Percentiles rank a stretch among this genome's conserved stretches.
Evolutionary conservation across 2,113 vertebrate species (phyloP).

Genomic region (Sebastes schlegelii): DNA sequence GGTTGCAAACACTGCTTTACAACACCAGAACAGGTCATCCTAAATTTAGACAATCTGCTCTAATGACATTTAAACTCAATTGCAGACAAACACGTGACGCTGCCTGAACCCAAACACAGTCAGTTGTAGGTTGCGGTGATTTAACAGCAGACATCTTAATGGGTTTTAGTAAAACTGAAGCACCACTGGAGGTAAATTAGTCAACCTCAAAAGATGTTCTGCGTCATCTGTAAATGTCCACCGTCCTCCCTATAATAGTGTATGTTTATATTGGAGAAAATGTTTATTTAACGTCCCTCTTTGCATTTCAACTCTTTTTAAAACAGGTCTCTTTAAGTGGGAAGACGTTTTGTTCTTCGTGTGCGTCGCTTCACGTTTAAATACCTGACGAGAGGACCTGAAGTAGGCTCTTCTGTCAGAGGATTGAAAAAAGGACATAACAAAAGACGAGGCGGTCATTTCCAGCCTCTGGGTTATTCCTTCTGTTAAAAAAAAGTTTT

Average conservation of each 20-base stretch:
- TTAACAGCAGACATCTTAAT: not conserved
- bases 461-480: not conserved
- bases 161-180: not conserved
- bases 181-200: not conserved
- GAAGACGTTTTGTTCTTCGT: constrained; percentile 22
- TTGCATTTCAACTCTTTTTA: constrained; percentile 21
- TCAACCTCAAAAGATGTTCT: not conserved
- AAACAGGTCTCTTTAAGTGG: constrained; percentile 15
- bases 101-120: not conserved
- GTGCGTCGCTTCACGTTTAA: constrained; percentile 5
- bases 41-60: not conserved
- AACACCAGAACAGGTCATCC: not conserved
- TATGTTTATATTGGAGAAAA: constrained; percentile 41
- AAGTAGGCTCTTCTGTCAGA: constrained; percentile 26
- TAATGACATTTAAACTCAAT: not conserved
- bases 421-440: not conserved
- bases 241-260: not conserved
- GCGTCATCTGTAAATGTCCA: not conserved
- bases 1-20: not conserved
- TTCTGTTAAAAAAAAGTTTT: constrained; percentile 2
- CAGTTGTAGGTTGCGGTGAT: not conserved
- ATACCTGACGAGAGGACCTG: constrained; percentile 22
- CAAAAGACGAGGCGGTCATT: not conserved
- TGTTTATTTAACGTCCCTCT: constrained; percentile 26
- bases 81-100: no score